These are phyloP conservation scores for Omphaloscelis lunosa DNA, from an alignment of 2,888 invertebrate species.

Conservation along the genomic window DNA sequence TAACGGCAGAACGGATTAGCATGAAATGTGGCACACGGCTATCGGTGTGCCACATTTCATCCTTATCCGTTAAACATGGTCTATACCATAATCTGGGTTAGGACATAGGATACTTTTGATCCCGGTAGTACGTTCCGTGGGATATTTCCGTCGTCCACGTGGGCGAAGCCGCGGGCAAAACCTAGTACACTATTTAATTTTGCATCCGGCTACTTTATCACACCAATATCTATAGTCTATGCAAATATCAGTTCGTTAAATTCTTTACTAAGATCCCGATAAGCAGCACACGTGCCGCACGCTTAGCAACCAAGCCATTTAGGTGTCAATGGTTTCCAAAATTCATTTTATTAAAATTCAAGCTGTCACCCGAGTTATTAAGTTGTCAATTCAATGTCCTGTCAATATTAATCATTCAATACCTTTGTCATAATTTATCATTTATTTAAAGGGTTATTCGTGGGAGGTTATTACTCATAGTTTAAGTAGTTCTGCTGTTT, in stretches of 20 bases:
- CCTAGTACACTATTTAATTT: constrained; percentile 4
- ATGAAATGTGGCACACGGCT: not conserved
- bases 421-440: constrained; percentile 59
- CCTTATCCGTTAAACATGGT: too few species aligned
- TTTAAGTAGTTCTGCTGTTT: constrained; percentile 18
- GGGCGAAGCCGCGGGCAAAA: too few species aligned
- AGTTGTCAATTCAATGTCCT: constrained; percentile 56
- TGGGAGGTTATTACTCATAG: constrained; percentile 57
- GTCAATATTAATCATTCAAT: constrained; percentile 60
- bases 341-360: constrained; percentile 50
- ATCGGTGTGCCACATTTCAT: too few species aligned
- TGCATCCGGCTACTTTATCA: constrained; percentile 40
- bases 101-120: not conserved
- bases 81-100: not conserved
- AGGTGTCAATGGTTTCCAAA: constrained; percentile 46
- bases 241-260: constrained; percentile 53
- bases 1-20: not conserved
- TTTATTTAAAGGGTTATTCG: constrained; percentile 47
- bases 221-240: constrained; percentile 18
- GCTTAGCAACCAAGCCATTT: constrained; percentile 14
- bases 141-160: not conserved
- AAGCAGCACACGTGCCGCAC: constrained; percentile 56
- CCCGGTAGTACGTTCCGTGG: not conserved
- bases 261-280: constrained; percentile 48
- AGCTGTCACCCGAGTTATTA: constrained; percentile 59